Conservation (phyloP, 2,113 vertebrate species). For the Nansenia antarctica region DNA sequence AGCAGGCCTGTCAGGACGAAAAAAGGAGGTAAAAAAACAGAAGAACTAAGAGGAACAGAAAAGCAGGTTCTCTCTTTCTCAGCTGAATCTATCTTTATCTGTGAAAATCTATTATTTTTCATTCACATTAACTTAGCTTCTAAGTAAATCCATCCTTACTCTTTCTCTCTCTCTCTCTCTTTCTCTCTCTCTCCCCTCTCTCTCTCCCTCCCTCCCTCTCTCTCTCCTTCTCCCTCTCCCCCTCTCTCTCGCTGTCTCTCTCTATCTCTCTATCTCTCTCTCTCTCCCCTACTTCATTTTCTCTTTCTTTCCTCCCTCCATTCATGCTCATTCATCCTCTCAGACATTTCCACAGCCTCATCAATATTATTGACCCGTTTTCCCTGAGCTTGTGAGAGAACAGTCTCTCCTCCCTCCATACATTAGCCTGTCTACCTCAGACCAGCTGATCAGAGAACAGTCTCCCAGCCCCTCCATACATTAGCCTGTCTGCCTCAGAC, state of each 20-base stretch:
- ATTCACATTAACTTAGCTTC: no score
- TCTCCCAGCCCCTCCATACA: no score
- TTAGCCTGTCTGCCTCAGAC: no score
- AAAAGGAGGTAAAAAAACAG: no score
- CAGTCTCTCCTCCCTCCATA: neutral
- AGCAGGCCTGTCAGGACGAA: neutral
- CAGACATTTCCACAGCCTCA: neutral
- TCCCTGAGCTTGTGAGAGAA: neutral
- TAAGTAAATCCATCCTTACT: constrained; percentile 11
- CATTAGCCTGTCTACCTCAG: neutral
- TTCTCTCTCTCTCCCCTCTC: neutral
- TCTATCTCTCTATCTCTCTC: no score
- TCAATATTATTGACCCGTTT: neutral
- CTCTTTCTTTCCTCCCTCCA: constrained; percentile 7
- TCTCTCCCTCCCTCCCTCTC: constrained; percentile 16
- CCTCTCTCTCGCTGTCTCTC: no score
- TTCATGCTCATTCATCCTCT: neutral
- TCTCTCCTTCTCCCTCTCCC: neutral
- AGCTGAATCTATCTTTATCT: no score
- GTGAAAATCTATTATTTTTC: no score
- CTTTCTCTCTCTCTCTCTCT: constrained; percentile 18
- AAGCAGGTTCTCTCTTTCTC: neutral
- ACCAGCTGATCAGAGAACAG: no score
- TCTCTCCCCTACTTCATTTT: constrained; percentile 17
- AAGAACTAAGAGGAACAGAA: constrained; percentile 1